Base-by-base conservation (phyloP, 1,140 invertebrate species). In the Trissolcus basalis region DNA sequence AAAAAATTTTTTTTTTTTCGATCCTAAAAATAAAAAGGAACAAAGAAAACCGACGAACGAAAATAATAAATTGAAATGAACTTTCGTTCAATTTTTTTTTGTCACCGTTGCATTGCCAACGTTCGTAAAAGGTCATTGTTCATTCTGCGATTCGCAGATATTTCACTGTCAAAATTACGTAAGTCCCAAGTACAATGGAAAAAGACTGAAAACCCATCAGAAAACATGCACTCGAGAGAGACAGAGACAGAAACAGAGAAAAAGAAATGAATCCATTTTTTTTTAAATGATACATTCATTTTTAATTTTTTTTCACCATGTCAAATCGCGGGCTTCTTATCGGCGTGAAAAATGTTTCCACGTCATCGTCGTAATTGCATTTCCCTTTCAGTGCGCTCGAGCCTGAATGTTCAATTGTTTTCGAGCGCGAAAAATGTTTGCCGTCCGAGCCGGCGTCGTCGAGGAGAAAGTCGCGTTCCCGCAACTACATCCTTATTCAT, bases 371-470 rank as follows among this genome's bases (percentile, higher is more conserved):
- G 63, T 73, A 78, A 72, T 78, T 78, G 55, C 60, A 48, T 73
- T 70, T 73, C 65, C 76, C 70, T 78, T 70, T 67, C 64, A 54
- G 60, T 27, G 68, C 76, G 54, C 51, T 71, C 48, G 33, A 78
- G 76, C 76, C 49, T 78, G 70, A 78, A 78, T 70, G 76, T 70
- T 27, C 76, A 71, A 78, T 78, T 78, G 76, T 78, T 27, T 27
- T 78, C 72, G 54, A 27, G 58, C 19, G 19, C 19, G 58, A 45
- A 78, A 78, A 74, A 73, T 67, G n/a, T 78, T 61, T 61, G 14
- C 76, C 70, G 73, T 78, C 76, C 67, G 70, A 67, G 58, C 56
- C 65, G 73, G 73, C 76, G 51, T 53, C 45, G 65, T 51, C 32
- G 56, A 70, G 51, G 64, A 78, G 75, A 78, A 73, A 78, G 75